Conservation (phyloP, 2,113 vertebrate genomes). For the Atlantisia rogersi region DNA sequence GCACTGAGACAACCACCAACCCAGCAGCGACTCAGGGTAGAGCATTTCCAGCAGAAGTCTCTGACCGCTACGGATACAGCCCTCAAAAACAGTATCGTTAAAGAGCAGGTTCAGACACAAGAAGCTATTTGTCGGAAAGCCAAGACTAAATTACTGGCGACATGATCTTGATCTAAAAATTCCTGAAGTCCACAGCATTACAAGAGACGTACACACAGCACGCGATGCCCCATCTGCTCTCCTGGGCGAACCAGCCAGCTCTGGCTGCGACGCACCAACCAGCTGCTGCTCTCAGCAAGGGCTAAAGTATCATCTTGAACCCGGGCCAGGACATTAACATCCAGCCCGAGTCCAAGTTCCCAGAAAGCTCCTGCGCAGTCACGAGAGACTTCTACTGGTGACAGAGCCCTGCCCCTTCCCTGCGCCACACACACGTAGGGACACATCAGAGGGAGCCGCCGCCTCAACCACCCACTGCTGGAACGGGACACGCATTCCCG, state of each 20-base stretch:
- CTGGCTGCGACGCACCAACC: background rate
- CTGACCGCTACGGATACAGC: background rate
- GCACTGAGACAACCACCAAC: background rate
- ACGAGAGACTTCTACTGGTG: background rate
- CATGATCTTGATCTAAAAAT: background rate
- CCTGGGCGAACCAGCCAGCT: fast-evolving
- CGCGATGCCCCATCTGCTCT: background rate
- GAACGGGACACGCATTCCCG: background rate
- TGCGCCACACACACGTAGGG: fast-evolving
- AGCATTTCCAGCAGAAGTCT: background rate
- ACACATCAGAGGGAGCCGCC: background rate
- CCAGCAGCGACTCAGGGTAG: background rate
- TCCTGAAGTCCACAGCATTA: background rate
- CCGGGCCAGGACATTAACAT: background rate
- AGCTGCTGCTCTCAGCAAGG: constrained; percentile 26
- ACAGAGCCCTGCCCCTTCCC: background rate
- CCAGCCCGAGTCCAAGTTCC: background rate
- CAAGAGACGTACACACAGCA: background rate
- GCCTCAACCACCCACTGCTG: background rate
- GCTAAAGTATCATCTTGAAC: background rate
- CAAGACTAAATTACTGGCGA: background rate
- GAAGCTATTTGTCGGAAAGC: background rate
- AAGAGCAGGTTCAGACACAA: background rate
- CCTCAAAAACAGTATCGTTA: background rate
- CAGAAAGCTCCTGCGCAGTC: background rate